Evolutionary conservation across 2,113 vertebrate genomes (phyloP).

Genomic region (Macaca mulatta): DNA sequence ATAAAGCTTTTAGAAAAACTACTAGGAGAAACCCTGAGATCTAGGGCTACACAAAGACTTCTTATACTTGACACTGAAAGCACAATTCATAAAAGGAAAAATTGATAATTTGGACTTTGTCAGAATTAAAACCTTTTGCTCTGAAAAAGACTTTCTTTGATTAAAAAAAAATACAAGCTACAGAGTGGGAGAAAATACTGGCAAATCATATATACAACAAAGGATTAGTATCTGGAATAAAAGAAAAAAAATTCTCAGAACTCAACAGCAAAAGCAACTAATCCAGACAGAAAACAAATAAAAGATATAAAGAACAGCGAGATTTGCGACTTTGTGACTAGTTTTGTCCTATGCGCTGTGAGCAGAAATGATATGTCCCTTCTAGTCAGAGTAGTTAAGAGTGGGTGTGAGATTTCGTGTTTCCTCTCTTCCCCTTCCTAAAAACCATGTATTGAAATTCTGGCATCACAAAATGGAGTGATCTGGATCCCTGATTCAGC

Average conservation of each 20-base stretch:
- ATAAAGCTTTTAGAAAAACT: background rate
- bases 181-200: background rate
- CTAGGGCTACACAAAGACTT: background rate
- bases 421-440: background rate
- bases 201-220: background rate
- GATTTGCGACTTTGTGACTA: background rate
- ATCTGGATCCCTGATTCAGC: background rate
- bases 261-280: background rate
- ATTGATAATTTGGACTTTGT: background rate
- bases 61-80: background rate
- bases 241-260: background rate
- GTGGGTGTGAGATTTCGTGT: background rate
- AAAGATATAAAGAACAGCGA: background rate
- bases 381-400: background rate
- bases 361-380: background rate
- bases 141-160: background rate
- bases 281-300: background rate
- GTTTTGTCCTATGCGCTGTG: background rate
- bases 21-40: background rate
- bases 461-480: background rate
- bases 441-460: background rate
- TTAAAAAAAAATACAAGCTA: background rate
- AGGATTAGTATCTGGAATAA: background rate
- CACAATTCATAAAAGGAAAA: background rate
- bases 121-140: background rate